phyloP scores from a whole-genome alignment of 2,113 vertebrate genomes.

The Poicephalus meyeri region DNA sequence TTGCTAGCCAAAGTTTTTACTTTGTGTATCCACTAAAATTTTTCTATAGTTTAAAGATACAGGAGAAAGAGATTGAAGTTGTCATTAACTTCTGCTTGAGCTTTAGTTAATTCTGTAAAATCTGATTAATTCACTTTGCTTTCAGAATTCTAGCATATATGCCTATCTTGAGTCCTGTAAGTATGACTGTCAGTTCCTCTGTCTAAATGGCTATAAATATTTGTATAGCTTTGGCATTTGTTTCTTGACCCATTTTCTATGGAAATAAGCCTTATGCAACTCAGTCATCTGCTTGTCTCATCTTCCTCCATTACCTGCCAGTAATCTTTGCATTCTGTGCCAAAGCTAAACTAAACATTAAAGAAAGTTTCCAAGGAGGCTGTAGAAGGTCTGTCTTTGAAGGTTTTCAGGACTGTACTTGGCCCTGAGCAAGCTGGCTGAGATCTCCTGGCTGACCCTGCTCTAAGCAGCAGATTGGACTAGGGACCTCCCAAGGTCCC shows the following conservation, averaged over 20 bases:
- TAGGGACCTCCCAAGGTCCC: neutral
- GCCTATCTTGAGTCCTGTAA: neutral
- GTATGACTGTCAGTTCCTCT: neutral
- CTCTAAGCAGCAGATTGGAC: neutral
- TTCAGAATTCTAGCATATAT: neutral
- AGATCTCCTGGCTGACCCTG: neutral
- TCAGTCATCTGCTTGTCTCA: neutral
- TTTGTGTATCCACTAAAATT: neutral
- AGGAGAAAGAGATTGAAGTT: neutral
- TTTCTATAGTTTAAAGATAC: neutral
- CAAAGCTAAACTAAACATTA: neutral
- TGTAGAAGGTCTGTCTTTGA: neutral
- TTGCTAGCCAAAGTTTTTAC: neutral
- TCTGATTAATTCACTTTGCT: neutral
- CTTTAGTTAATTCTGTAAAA: slow-evolving; percentile 20
- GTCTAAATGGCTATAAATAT: neutral
- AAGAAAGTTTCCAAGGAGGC: neutral
- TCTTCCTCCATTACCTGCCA: neutral
- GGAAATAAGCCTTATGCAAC: neutral
- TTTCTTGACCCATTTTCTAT: neutral
- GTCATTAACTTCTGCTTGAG: neutral
- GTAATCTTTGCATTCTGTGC: neutral
- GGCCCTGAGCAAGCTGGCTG: neutral
- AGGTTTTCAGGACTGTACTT: neutral
- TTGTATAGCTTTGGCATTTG: neutral